phyloP scores from a whole-genome alignment of 2,113 vertebrate genomes.

The Probosciger aterrimus region DNA sequence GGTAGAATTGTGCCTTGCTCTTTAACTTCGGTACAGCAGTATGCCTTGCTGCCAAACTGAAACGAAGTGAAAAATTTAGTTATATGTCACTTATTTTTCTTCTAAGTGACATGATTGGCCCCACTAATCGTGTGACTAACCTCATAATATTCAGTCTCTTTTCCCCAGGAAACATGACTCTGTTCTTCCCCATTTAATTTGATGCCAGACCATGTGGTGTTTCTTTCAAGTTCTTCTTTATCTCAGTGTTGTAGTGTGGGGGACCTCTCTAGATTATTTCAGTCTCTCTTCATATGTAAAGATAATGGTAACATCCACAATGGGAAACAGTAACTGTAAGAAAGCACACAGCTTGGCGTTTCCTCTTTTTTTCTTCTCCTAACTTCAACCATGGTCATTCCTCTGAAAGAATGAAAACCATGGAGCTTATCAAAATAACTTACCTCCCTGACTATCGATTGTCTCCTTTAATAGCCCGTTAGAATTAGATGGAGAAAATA shows the following conservation, averaged over 20 bases:
- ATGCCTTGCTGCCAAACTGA: neutral
- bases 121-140: conserved; percentile 57
- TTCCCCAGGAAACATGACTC: conserved; percentile 47
- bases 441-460: conserved; percentile 64
- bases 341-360: conserved; percentile 57
- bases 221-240: conserved; percentile 58
- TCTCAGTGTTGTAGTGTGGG: conserved; percentile 38
- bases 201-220: conserved; percentile 30
- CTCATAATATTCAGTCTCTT: conserved; percentile 55
- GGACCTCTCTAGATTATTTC: conserved; percentile 60
- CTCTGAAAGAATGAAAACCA: conserved; percentile 37
- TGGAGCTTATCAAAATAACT: conserved; percentile 63
- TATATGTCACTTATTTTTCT: conserved; percentile 37
- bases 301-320: conserved; percentile 61
- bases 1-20: neutral
- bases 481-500: conserved; percentile 56
- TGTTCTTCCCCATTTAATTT: conserved; percentile 63
- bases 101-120: conserved; percentile 51
- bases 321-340: conserved; percentile 36
- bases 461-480: conserved; percentile 41
- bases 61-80: conserved; percentile 3
- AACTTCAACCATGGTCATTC: conserved; percentile 39
- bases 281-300: conserved; percentile 63
- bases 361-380: conserved; percentile 10
- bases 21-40: neutral